A percentile compares a stretch with the other conserved stretches of the same genome.
Conservation (phyloP, 2,888 invertebrate genomes). For the Zaprionus bogoriensis region DNA sequence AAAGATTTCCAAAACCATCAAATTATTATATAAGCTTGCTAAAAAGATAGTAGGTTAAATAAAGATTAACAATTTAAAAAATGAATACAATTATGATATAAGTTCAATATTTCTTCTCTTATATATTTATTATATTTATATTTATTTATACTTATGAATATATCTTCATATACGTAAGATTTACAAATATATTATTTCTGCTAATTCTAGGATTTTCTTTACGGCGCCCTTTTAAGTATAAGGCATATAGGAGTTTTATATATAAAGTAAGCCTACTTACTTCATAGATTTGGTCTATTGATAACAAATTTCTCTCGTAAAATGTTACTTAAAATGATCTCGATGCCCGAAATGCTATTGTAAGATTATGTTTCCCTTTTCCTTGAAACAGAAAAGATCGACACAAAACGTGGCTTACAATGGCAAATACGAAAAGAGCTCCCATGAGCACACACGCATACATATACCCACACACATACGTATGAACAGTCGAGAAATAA, state of each 20-base stretch:
- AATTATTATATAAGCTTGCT: too few species aligned
- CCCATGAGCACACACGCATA: constrained; percentile 10
- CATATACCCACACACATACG: constrained; percentile 15
- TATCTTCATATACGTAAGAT: too few species aligned
- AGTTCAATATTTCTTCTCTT: too few species aligned
- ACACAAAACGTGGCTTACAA: constrained; percentile 41
- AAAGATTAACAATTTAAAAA: too few species aligned
- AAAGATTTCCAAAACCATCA: too few species aligned
- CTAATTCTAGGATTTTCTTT: too few species aligned
- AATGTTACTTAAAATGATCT: constrained; percentile 63
- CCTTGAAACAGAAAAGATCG: constrained; percentile 41
- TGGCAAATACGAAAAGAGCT: constrained; percentile 7
- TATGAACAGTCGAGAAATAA: constrained; percentile 30
- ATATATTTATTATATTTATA: too few species aligned
- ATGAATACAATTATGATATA: too few species aligned
- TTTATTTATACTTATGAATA: too few species aligned
- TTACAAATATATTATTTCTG: too few species aligned
- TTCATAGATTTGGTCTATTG: constrained; percentile 49
- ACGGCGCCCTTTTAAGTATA: not conserved
- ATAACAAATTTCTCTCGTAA: constrained; percentile 67
- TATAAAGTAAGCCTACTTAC: constrained; percentile 20
- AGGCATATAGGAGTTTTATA: not conserved
- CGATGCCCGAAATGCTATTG: constrained; percentile 61
- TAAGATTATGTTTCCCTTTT: constrained; percentile 59
- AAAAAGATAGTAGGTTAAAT: too few species aligned